phyloP scores from a whole-genome alignment of 2,888 invertebrate species.

The Mechanitis messenoides region DNA sequence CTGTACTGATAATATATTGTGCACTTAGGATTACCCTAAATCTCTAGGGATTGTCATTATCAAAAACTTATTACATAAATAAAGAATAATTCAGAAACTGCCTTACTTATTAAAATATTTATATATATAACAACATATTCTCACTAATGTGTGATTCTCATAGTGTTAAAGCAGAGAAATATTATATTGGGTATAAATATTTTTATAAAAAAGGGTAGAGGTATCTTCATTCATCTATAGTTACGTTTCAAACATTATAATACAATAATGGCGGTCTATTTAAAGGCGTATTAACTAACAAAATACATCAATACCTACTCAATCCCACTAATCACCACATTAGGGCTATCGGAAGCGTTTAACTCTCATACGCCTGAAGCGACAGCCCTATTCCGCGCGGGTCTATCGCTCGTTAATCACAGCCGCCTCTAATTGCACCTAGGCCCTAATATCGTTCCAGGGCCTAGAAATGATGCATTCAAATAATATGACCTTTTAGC shows the following conservation, averaged over 20 bases:
- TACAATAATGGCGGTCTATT: constrained; percentile 4
- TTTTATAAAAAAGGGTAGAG: too few species aligned
- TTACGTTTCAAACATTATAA: constrained; percentile 3
- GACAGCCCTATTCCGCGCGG: constrained; percentile 41
- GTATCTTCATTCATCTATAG: too few species aligned
- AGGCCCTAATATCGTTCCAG: constrained; percentile 62
- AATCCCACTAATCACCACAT: constrained; percentile 30
- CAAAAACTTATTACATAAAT: not conserved
- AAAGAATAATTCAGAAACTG: too few species aligned
- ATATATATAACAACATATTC: too few species aligned
- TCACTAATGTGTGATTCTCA: too few species aligned
- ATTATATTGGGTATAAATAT: too few species aligned
- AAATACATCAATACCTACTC: constrained; percentile 21
- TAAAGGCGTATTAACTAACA: constrained; percentile 17
- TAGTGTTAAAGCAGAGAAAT: too few species aligned
- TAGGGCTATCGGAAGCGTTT: constrained; percentile 30
- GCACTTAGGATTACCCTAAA: constrained; percentile 14
- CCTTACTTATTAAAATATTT: too few species aligned
- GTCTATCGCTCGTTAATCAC: constrained; percentile 73
- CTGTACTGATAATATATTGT: not conserved
- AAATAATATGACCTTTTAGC: constrained; percentile 29
- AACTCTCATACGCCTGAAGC: constrained; percentile 26
- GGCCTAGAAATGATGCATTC: constrained; percentile 55
- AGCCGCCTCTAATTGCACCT: constrained; percentile 62
- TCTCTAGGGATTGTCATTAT: constrained; percentile 18